These are phyloP conservation scores for Lordiphosa fenestrarum DNA, from an alignment of 2,888 invertebrate species.

Conservation along the genomic window DNA sequence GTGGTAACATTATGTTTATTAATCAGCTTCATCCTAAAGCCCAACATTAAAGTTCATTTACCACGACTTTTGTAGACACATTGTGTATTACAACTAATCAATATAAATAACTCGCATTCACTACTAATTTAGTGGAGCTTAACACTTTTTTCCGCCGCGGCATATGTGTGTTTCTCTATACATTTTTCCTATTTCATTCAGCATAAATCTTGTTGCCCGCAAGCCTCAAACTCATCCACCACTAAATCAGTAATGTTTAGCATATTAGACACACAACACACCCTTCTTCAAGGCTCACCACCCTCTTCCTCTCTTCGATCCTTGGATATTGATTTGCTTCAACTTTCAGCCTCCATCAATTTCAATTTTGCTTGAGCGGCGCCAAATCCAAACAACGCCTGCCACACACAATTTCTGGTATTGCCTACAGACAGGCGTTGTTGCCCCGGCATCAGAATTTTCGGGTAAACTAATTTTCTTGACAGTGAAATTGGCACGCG, in stretches of 20 bases:
- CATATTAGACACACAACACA: constrained; percentile 69
- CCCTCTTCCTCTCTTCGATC: not conserved
- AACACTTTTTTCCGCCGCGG: constrained; percentile 35
- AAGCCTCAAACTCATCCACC: constrained; percentile 30
- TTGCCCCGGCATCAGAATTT: constrained; percentile 27
- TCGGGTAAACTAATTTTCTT: constrained; percentile 79
- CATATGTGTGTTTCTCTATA: constrained; percentile 41
- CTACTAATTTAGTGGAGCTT: constrained; percentile 43
- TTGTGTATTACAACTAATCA: not conserved
- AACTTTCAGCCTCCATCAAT: constrained; percentile 75
- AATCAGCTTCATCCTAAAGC: too few species aligned
- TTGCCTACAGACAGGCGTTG: constrained; percentile 54
- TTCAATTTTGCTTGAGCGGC: constrained; percentile 75
- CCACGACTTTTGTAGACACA: too few species aligned
- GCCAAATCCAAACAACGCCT: constrained; percentile 59
- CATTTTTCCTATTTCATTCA: not conserved
- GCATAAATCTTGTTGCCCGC: constrained; percentile 51
- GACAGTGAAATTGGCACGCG: constrained; percentile 78
- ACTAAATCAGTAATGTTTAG: constrained; percentile 68
- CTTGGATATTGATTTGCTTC: constrained; percentile 35
- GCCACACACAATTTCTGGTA: constrained; percentile 64
- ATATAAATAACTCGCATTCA: constrained; percentile 18
- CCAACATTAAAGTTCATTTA: too few species aligned
- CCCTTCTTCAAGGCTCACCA: constrained; percentile 9
- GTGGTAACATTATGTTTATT: too few species aligned